Percentiles rank a stretch among this genome's conserved stretches.
Evolutionary conservation across 2,888 invertebrate species (phyloP).

Genomic region (Rhamnusium bicolor): DNA sequence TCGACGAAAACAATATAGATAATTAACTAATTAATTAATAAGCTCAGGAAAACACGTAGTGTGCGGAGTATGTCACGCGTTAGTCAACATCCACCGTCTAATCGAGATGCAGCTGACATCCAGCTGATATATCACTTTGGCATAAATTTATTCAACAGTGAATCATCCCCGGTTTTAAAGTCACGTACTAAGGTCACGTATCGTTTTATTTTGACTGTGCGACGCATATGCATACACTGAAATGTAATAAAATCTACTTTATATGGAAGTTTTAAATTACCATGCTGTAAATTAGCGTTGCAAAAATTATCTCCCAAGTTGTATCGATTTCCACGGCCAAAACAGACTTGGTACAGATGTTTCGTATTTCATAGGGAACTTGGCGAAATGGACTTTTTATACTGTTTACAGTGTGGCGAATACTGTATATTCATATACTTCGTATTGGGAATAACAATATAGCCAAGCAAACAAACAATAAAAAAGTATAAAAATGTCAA

Average conservation of each 20-base stretch:
- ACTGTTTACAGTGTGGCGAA: no score
- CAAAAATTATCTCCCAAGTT: neutral
- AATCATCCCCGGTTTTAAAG: neutral
- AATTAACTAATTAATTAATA: neutral
- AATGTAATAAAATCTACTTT: neutral
- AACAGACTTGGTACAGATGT: neutral
- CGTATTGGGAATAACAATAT: no score
- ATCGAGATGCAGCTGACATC: neutral
- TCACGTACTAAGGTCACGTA: neutral
- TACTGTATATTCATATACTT: no score
- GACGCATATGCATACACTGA: neutral
- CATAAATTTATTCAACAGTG: constrained; percentile 5
- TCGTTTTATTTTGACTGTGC: constrained; percentile 1
- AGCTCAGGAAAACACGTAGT: neutral
- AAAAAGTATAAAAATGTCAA: no score
- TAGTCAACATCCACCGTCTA: constrained; percentile 7
- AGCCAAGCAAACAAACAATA: no score
- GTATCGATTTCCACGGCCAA: neutral
- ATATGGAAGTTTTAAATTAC: neutral
- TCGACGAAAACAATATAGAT: neutral
- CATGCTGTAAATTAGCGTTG: neutral
- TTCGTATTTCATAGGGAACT: no score
- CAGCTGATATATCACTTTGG: constrained; percentile 5
- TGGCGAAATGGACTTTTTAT: no score
- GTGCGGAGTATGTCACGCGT: neutral